phyloP scores from a whole-genome alignment of 1,140 invertebrate species.

The Microplitis mediator region DNA sequence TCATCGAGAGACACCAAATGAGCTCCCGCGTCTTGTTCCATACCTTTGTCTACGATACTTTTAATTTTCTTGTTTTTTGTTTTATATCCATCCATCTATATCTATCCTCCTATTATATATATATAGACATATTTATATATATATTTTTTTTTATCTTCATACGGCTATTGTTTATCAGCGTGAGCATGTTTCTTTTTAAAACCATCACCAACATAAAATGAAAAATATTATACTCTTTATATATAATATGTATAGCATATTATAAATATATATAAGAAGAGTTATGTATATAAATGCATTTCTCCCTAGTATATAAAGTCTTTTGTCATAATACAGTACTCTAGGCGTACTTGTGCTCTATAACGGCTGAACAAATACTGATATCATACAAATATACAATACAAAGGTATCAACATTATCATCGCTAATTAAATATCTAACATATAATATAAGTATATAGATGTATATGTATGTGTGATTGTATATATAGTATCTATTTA shows the following conservation, averaged over 20 bases:
- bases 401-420: too few relatives aligned
- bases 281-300: conserved; percentile 8
- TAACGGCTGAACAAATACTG: conserved; percentile 20
- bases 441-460: too few relatives aligned
- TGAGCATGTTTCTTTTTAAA: conserved; percentile 6
- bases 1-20: conserved; percentile 57
- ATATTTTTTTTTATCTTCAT: background rate
- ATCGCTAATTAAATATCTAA: too few relatives aligned
- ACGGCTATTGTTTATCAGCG: background rate
- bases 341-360: background rate
- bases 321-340: background rate
- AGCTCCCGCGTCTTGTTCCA: conserved; percentile 56
- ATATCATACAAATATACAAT: background rate
- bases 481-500: too few relatives aligned
- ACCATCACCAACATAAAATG: background rate
- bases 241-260: background rate
- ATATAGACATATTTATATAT: background rate
- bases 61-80: conserved; percentile 54
- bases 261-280: background rate
- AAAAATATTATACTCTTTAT: conserved; percentile 4
- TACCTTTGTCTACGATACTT: conserved; percentile 57
- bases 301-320: background rate
- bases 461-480: too few relatives aligned
- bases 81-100: conserved; percentile 30
- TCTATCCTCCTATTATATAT: background rate